Conservation (phyloP, 35 echinoderm and acorn worm species). For the Apostichopus japonicus region DNA sequence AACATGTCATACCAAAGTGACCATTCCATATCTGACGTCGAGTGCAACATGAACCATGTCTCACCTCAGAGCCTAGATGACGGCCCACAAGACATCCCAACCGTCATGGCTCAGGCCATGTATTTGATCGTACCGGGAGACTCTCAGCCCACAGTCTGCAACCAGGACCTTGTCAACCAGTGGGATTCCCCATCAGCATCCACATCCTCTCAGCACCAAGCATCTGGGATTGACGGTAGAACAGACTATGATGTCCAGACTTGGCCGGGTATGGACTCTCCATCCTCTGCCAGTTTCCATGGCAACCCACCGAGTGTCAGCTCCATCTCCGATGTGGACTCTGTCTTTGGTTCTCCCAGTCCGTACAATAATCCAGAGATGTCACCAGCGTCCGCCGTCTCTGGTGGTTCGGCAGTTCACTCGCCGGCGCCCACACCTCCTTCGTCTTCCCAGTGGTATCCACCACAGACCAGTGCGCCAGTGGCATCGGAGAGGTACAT, state of each 20-base stretch:
- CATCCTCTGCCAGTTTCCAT: not conserved
- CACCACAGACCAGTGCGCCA: not conserved
- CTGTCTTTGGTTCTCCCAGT: conserved; percentile 4
- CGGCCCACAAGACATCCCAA: not conserved
- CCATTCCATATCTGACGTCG: not conserved
- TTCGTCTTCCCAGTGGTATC: not conserved
- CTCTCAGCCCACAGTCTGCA: not conserved
- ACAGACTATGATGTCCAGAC: conserved; percentile 5
- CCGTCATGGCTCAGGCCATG: conserved; percentile 19
- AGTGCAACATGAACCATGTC: not conserved
- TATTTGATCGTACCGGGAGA: not conserved
- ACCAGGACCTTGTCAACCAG: not conserved
- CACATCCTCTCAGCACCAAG: not conserved
- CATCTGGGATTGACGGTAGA: conserved; percentile 1
- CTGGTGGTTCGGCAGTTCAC: not conserved
- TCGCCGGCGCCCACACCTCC: conserved; percentile 1
- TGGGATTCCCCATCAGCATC: not conserved
- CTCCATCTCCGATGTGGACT: conserved; percentile 3
- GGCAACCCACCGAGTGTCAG: conserved; percentile 37
- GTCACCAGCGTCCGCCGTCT: conserved; percentile 8
- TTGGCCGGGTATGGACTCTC: not conserved
- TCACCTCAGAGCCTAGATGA: not conserved
- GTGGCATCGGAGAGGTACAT: not conserved
- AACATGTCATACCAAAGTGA: not conserved
- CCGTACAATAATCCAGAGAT: conserved; percentile 13